Conservation (phyloP, 1,140 invertebrate genomes). For the Lethocerus indicus region DNA sequence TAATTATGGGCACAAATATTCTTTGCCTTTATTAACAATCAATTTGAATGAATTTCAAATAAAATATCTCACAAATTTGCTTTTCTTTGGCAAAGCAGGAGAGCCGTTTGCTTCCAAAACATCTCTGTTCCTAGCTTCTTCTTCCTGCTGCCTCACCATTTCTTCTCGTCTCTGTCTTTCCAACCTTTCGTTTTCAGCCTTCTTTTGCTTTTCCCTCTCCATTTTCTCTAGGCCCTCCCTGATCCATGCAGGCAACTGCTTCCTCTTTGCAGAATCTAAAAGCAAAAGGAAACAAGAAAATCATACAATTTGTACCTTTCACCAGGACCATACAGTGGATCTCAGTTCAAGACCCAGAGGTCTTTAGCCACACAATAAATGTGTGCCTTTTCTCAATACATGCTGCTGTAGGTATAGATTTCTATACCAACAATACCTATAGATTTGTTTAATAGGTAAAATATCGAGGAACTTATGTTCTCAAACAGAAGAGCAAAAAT, state of each 20-base stretch:
- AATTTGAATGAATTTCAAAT: constrained; percentile 7
- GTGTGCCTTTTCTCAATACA: too few species aligned
- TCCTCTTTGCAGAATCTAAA: constrained; percentile 73
- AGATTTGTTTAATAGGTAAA: too few species aligned
- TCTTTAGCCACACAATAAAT: too few species aligned
- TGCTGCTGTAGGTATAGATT: background rate
- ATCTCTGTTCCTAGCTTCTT: too few species aligned
- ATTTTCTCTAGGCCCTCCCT: constrained; percentile 92
- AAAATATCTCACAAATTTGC: constrained; percentile 59
- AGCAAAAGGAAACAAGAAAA: constrained; percentile 18
- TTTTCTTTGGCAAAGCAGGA: constrained; percentile 39
- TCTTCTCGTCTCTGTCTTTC: constrained; percentile 42
- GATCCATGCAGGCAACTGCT: constrained; percentile 89
- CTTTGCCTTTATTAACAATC: background rate
- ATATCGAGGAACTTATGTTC: too few species aligned
- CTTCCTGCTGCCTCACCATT: constrained; percentile 36
- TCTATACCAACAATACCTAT: too few species aligned
- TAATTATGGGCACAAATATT: too few species aligned
- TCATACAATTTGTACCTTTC: background rate
- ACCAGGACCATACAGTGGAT: too few species aligned
- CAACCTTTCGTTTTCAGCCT: constrained; percentile 59
- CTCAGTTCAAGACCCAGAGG: too few species aligned
- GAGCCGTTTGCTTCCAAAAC: constrained; percentile 27
- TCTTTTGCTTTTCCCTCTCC: constrained; percentile 85
- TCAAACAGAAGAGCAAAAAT: too few species aligned